phyloP scores from a whole-genome alignment of 2,888 invertebrate species.

The Ophioninae sp. region DNA sequence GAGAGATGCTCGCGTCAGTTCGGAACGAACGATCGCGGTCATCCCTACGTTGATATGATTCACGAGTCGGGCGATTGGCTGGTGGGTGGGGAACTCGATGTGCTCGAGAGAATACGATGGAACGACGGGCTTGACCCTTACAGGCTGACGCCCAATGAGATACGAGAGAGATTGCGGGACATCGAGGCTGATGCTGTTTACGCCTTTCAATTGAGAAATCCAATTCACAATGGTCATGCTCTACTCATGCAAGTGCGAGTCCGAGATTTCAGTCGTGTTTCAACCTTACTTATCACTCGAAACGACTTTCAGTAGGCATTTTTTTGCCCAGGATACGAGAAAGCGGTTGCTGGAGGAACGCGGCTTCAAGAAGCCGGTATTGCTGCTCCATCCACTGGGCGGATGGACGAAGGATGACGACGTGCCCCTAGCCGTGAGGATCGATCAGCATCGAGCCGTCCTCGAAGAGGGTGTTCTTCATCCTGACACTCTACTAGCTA shows the following conservation, averaged over 20 bases:
- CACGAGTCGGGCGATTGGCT: slow-evolving; percentile 97
- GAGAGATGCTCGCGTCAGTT: slow-evolving; percentile 96
- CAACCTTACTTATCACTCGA: background rate
- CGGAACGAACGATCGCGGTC: slow-evolving; percentile 91
- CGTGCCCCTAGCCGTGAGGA: slow-evolving; percentile 94
- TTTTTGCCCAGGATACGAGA: slow-evolving; percentile 86
- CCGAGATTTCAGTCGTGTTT: background rate
- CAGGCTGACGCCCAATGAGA: slow-evolving; percentile 95
- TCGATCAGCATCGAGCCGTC: slow-evolving; percentile 96
- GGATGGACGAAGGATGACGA: slow-evolving; percentile 99
- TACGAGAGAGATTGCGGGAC: slow-evolving; percentile 90
- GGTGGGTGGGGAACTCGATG: slow-evolving; percentile 96
- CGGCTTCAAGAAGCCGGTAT: slow-evolving; percentile 96
- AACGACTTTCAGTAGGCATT: background rate
- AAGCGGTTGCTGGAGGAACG: slow-evolving; percentile 88
- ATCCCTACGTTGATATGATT: slow-evolving; percentile 97
- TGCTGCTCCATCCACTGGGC: slow-evolving; percentile 97
- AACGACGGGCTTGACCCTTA: slow-evolving; percentile 97
- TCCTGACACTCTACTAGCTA: slow-evolving; percentile 94
- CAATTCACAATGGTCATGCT: slow-evolving; percentile 99
- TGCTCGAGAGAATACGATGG: slow-evolving; percentile 94
- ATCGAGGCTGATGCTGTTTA: slow-evolving; percentile 97
- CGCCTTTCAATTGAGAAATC: slow-evolving; percentile 98
- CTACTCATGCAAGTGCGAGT: slow-evolving; percentile 91
- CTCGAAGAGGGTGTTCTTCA: slow-evolving; percentile 93